A percentile compares a stretch with the other conserved stretches of the same genome.
phyloP scores from a whole-genome alignment of 2,797 vertebrate genomes.

The Sebastes flavidus region DNA sequence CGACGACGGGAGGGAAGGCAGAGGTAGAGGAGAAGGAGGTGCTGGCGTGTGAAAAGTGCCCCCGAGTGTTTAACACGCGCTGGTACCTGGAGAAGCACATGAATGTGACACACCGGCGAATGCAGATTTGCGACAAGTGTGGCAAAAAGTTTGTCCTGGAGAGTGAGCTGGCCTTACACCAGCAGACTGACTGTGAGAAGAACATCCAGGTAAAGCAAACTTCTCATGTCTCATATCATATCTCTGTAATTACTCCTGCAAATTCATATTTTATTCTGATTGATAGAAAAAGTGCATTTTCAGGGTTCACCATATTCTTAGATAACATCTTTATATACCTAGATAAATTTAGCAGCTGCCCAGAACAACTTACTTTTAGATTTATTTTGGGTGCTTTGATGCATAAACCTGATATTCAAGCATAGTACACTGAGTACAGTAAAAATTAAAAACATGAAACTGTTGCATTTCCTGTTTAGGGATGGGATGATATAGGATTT shows the following conservation, averaged over 20 bases:
- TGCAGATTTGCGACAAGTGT: slow-evolving; percentile 99
- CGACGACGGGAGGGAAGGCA: slow-evolving; percentile 74
- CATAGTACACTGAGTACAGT: background rate
- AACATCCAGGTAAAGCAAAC: slow-evolving; percentile 93
- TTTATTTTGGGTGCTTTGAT: background rate
- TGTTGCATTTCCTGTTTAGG: background rate
- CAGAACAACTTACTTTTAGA: background rate
- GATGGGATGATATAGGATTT: no score
- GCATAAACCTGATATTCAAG: background rate
- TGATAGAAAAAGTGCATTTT: background rate
- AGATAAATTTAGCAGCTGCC: background rate
- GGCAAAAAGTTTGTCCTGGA: slow-evolving; percentile 99
- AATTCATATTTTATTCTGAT: background rate
- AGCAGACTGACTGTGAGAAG: slow-evolving; percentile 99
- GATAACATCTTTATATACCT: background rate
- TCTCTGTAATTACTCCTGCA: background rate
- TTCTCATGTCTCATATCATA: background rate
- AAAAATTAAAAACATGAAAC: background rate
- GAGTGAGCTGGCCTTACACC: slow-evolving; percentile 98
- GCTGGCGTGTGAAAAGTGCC: slow-evolving; percentile 97
- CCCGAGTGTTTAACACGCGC: slow-evolving; percentile 97
- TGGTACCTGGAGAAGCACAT: slow-evolving; percentile 99
- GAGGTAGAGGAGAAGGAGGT: slow-evolving; percentile 94
- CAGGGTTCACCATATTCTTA: background rate
- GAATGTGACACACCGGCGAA: slow-evolving; percentile 97